Evolutionary conservation across 2,888 invertebrate genomes (phyloP).

Genomic region (Leptogaster cylindrica): DNA sequence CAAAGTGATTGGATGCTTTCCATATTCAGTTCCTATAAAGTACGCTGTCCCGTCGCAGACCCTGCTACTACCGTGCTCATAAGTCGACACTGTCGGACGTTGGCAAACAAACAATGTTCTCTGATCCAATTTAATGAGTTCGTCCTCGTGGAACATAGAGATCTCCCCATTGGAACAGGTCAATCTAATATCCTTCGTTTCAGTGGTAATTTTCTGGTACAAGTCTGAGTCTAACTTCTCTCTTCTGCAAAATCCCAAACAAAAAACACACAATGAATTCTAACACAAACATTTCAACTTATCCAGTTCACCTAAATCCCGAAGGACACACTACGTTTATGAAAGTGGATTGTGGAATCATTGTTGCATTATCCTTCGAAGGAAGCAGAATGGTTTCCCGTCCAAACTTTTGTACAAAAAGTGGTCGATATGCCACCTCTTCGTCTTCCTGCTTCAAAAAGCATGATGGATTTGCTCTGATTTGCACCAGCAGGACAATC

Average conservation of each 20-base stretch:
- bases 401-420: not conserved
- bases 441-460: no score
- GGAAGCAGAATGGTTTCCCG: not conserved
- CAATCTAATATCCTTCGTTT: not conserved
- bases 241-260: not conserved
- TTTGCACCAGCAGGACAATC: no score
- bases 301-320: constrained; percentile 1
- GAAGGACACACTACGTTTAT: not conserved
- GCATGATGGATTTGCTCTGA: no score
- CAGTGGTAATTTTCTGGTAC: not conserved
- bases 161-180: not conserved
- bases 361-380: not conserved
- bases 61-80: not conserved
- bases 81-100: not conserved
- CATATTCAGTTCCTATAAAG: not conserved
- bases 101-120: not conserved
- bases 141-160: not conserved
- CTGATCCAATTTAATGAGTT: not conserved
- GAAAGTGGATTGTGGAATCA: not conserved
- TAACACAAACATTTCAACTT: no score
- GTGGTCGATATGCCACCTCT: not conserved
- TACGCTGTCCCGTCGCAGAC: not conserved
- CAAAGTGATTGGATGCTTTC: not conserved
- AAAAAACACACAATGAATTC: not conserved
- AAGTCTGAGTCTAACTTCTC: not conserved